Evolutionary conservation across 2,113 vertebrate species (phyloP), one percentile per base, ranked within the genome.

Genomic region (Suncus etruscus): DNA sequence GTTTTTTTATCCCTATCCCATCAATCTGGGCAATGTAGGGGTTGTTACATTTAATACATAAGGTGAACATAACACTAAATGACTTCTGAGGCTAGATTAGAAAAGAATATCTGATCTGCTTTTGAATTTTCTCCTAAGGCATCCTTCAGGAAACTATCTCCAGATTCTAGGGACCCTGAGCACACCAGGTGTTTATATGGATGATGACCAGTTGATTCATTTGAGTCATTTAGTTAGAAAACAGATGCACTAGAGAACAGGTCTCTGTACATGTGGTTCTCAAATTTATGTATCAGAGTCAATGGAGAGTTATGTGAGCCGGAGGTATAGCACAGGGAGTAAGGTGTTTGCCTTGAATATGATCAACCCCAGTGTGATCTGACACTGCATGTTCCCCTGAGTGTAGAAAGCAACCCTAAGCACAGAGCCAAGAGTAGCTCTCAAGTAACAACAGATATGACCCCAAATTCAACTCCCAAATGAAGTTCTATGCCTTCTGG

Each of bases 261-360:
- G 24, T 29, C 10, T 79, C 65, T 72, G 29, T 4, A 58, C 39
- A 31, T 24, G 3, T 72, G 51, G 73, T 58, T 83, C 18, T 83
- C 91, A 84, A 61, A 72, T 75, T 50, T 58, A 51, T 25, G 22
- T 8, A 87, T 12, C 54, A 65, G 25, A 87, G 63, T 91, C 58
- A 83, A 39, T 24, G 14, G 12, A 81, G 51, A 14, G 11, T 5
- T 78, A 58, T 6, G 16, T 58, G 11, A 4, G 3, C 54, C 54
- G 20, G 54, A 58, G 51, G 11, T 54, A 54, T 54, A 54, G 51
- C 16, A 54, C 51, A 54, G 51, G 51, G 9, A 54, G 51, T 54
- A 54, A 54, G 11, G 51, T 54, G 51, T 15, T 14, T 6, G 4
- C 51, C 16, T 54, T 54, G 51, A 54, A 54, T 54, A 15, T 11